Evolutionary conservation across 2,797 vertebrate genomes (phyloP).

Genomic region (Myioborus miniatus): DNA sequence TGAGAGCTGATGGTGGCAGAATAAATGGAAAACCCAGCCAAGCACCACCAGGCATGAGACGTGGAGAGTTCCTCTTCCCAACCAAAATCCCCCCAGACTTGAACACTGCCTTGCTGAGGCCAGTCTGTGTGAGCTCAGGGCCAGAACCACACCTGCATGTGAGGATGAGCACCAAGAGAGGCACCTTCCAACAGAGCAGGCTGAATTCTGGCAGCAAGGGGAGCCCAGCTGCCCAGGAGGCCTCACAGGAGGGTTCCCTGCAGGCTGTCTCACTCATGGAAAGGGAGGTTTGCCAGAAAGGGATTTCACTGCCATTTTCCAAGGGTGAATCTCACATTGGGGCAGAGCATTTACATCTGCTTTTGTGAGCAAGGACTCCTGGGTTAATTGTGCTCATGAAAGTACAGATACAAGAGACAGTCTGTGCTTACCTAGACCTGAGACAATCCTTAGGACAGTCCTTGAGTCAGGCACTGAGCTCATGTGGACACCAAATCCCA

Average conservation of each 20-base stretch:
- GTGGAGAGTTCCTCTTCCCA: neutral
- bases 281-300: neutral
- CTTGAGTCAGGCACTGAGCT: neutral
- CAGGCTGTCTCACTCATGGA: neutral
- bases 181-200: neutral
- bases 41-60: fast-evolving
- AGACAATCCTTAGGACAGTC: neutral
- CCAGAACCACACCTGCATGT: neutral
- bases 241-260: neutral
- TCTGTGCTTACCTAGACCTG: neutral
- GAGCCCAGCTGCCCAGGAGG: neutral
- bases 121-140: neutral
- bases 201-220: neutral
- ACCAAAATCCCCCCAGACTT: neutral
- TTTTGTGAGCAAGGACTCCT: neutral
- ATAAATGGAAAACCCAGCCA: neutral
- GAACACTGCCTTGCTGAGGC: neutral
- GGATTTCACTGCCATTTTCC: slow-evolving; percentile 32
- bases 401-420: neutral
- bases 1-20: neutral
- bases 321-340: neutral
- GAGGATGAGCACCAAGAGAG: neutral
- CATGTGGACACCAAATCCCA: neutral
- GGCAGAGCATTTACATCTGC: neutral
- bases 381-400: neutral